phyloP scores from a whole-genome alignment of 1,140 invertebrate species.

The Drosophila sturtevanti region DNA sequence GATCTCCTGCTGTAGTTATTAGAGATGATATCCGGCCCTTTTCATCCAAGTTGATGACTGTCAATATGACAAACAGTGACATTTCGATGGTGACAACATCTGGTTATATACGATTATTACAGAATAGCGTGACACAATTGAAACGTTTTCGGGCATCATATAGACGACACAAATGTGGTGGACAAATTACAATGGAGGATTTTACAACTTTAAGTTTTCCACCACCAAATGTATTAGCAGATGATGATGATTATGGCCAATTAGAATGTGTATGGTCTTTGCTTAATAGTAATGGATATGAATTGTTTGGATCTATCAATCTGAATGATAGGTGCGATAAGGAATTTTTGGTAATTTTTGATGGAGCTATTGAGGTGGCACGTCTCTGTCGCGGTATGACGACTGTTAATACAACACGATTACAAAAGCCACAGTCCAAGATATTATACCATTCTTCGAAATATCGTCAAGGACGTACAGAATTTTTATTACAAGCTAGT shows the following conservation, averaged over 20 bases:
- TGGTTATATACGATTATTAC: conserved; percentile 34
- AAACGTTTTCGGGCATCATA: conserved; percentile 44
- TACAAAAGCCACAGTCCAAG: neutral
- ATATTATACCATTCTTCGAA: conserved; percentile 54
- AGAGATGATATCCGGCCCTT: conserved; percentile 11
- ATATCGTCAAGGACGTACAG: conserved; percentile 4
- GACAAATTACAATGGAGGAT: conserved; percentile 27
- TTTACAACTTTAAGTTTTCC: conserved; percentile 10
- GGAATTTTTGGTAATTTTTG: conserved; percentile 50
- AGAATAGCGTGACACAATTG: neutral
- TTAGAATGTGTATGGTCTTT: conserved; percentile 61
- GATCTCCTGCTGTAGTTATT: conserved; percentile 22
- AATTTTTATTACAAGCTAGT: conserved; percentile 25
- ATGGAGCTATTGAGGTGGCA: neutral
- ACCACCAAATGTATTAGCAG: conserved; percentile 4
- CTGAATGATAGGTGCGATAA: conserved; percentile 62
- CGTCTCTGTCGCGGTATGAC: conserved; percentile 44
- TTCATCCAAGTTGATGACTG: neutral
- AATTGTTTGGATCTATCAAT: conserved; percentile 43
- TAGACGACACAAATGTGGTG: conserved; percentile 55
- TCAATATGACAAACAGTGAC: conserved; percentile 31
- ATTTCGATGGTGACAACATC: conserved; percentile 28
- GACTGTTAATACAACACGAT: conserved; percentile 16
- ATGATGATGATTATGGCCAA: conserved; percentile 20
- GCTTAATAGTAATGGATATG: neutral